These are phyloP conservation scores for Vandiemenella viatica DNA, from an alignment of 2,888 invertebrate genomes.

Conservation along the genomic window DNA sequence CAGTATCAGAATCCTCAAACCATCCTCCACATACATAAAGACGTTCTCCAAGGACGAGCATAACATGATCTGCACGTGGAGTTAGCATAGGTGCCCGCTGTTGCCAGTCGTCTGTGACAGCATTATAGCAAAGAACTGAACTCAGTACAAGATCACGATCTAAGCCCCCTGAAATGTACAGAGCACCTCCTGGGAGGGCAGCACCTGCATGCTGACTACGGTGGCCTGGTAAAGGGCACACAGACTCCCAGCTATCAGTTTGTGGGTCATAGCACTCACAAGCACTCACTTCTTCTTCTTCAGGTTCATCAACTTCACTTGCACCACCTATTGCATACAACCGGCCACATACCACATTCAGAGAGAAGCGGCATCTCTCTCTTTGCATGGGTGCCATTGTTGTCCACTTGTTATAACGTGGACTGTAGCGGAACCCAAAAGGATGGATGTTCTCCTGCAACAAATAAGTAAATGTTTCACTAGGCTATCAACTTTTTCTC, in stretches of 20 bases:
- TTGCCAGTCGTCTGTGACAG: slow-evolving; percentile 37
- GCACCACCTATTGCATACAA: slow-evolving; percentile 50
- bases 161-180: slow-evolving; percentile 26
- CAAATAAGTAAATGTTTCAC: neutral
- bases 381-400: slow-evolving; percentile 50
- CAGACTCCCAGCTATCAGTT: slow-evolving; percentile 41
- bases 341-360: slow-evolving; percentile 38
- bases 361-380: slow-evolving; percentile 48
- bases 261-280: slow-evolving; percentile 45
- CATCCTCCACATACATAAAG: slow-evolving; percentile 51
- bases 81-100: slow-evolving; percentile 37
- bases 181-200: slow-evolving; percentile 22
- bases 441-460: slow-evolving; percentile 51
- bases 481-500: too few species aligned
- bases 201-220: slow-evolving; percentile 44
- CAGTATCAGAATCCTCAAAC: slow-evolving; percentile 30
- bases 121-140: slow-evolving; percentile 37
- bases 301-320: slow-evolving; percentile 35
- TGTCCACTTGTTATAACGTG: slow-evolving; percentile 45
- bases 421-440: slow-evolving; percentile 50
- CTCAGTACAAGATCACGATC: slow-evolving; percentile 33
- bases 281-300: slow-evolving; percentile 18
- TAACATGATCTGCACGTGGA: slow-evolving; percentile 48
- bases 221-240: slow-evolving; percentile 37
- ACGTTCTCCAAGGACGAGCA: slow-evolving; percentile 37